Percentiles rank a stretch among this genome's conserved stretches.
phyloP scores from a whole-genome alignment of 2,113 vertebrate genomes.

The Microtus oregoni region DNA sequence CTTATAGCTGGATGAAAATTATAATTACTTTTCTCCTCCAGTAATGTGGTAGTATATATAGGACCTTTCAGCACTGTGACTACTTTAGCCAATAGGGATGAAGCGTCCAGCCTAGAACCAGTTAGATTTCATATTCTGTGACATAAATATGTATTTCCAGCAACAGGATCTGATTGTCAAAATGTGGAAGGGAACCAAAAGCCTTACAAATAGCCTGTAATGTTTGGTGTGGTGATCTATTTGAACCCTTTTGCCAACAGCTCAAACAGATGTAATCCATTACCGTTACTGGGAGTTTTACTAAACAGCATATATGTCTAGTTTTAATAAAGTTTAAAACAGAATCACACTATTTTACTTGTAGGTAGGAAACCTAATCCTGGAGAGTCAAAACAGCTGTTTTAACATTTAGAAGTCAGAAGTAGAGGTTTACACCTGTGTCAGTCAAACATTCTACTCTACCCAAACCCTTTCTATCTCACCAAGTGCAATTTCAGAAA shows the following conservation, averaged over 20 bases:
- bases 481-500: neutral
- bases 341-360: neutral
- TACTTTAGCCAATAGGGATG: neutral
- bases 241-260: neutral
- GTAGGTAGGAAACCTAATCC: neutral
- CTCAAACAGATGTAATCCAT: neutral
- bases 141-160: neutral
- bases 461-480: neutral
- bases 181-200: neutral
- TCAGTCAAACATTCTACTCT: fast-evolving
- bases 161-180: neutral
- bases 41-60: neutral
- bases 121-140: neutral
- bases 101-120: neutral
- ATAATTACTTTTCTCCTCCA: neutral
- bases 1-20: neutral
- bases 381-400: neutral
- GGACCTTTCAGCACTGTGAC: neutral
- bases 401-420: neutral
- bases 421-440: neutral
- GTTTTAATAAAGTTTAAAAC: neutral
- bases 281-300: neutral
- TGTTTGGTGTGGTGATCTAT: neutral
- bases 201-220: neutral
- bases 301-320: neutral